Evolutionary conservation across 2,113 vertebrate genomes (phyloP).

Genomic region (Eptesicus fuscus): DNA sequence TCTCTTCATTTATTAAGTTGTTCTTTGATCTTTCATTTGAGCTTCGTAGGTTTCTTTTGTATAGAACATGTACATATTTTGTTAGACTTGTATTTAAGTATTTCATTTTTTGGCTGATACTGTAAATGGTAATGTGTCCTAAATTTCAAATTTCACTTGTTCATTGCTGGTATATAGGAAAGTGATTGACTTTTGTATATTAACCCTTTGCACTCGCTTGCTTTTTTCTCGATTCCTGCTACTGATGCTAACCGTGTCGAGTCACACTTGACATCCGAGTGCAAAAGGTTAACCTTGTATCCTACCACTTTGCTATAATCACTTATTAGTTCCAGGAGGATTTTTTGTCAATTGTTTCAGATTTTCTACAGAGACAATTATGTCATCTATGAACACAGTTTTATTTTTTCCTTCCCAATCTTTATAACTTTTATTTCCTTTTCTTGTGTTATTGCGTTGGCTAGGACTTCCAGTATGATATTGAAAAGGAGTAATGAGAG

Average conservation of each 20-base stretch:
- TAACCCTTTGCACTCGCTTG: too few relatives aligned
- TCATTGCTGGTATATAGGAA: neutral
- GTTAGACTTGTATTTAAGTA: neutral
- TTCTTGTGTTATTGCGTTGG: neutral
- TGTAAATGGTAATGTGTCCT: neutral
- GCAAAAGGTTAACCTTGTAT: too few relatives aligned
- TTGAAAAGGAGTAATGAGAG: neutral
- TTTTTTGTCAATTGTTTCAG: neutral
- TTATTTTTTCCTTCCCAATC: neutral
- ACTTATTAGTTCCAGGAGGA: neutral
- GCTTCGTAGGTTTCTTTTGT: neutral
- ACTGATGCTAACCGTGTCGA: too few relatives aligned
- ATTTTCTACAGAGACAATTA: neutral
- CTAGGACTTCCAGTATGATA: neutral
- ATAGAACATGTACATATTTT: neutral
- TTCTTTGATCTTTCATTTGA: neutral
- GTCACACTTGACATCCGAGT: too few relatives aligned
- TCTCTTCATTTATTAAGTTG: neutral
- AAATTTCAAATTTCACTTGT: neutral
- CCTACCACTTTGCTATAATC: neutral
- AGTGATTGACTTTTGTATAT: neutral
- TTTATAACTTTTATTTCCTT: neutral
- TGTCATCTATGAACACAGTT: neutral
- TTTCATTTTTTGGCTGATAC: neutral
- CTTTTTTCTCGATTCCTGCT: too few relatives aligned